Conservation (phyloP, 2,888 invertebrate species). For the Argyra leucocephala region DNA sequence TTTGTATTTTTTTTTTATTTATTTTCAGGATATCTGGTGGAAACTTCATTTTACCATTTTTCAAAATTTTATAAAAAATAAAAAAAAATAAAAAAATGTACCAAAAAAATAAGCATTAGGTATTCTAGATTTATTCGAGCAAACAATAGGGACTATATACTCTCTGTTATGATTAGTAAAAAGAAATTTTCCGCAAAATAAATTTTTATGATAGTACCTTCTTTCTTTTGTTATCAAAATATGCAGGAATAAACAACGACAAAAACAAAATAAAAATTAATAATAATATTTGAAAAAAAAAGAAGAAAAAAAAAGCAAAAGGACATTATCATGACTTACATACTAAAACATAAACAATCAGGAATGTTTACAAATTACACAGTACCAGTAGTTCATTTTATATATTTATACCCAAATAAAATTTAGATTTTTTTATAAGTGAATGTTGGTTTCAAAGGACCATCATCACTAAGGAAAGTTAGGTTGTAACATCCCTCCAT, state of each 20-base stretch:
- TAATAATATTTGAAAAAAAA: background rate
- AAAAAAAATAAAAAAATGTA: background rate
- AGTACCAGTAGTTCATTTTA: too few species aligned
- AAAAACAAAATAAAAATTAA: background rate
- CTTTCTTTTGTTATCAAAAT: slow-evolving; percentile 1
- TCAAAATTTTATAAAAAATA: background rate
- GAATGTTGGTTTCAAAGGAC: too few species aligned
- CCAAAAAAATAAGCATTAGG: slow-evolving; percentile 2
- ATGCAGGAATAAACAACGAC: background rate
- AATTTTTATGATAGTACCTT: slow-evolving; percentile 1
- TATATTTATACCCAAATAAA: too few species aligned
- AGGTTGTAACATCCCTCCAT: too few species aligned
- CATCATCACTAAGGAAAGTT: too few species aligned
- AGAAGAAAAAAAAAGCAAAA: background rate
- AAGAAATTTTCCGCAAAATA: slow-evolving; percentile 6
- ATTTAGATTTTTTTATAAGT: too few species aligned
- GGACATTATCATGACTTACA: slow-evolving; percentile 6
- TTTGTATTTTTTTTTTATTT: background rate
- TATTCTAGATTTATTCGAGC: slow-evolving; percentile 3
- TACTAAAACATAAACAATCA: background rate
- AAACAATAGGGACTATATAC: slow-evolving; percentile 6
- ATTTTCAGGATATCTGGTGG: background rate
- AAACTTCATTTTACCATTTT: background rate
- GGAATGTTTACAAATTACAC: too few species aligned
- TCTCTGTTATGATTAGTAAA: slow-evolving; percentile 6